Evolutionary conservation across 35 echinoderm and acorn worm genomes (phyloP).

Genomic region (Acanthaster planci): DNA sequence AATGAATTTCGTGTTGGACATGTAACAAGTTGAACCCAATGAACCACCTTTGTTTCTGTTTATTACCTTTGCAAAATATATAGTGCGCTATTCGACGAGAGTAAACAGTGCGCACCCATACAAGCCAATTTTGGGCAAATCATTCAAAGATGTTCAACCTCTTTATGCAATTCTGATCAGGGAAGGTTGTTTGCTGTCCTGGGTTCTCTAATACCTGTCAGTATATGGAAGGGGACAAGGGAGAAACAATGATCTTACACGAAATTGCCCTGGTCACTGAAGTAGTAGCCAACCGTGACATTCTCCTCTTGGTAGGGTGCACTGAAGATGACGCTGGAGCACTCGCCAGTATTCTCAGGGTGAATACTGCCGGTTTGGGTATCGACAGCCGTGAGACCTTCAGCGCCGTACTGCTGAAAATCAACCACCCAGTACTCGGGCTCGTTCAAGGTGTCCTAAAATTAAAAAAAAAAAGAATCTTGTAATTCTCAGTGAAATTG

Average conservation of each 20-base stretch:
- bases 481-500: background rate
- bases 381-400: conserved; percentile 36
- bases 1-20: too few species aligned
- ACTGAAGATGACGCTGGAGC: conserved; percentile 63
- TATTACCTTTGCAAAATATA: too few species aligned
- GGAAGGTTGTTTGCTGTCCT: too few species aligned
- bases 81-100: too few species aligned
- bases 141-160: too few species aligned
- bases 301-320: conserved; percentile 10
- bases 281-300: conserved; percentile 57
- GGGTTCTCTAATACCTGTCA: too few species aligned
- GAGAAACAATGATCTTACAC: conserved; percentile 43
- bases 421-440: conserved; percentile 82
- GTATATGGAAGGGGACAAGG: too few species aligned
- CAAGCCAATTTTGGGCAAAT: too few species aligned
- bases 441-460: conserved; percentile 72
- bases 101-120: too few species aligned
- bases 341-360: conserved; percentile 71
- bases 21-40: too few species aligned
- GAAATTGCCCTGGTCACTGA: conserved; percentile 69
- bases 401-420: conserved; percentile 65
- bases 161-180: too few species aligned
- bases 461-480: background rate
- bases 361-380: conserved; percentile 63
- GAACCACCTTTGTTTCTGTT: too few species aligned